A percentile compares a stretch with the other conserved stretches of the same genome.
These are phyloP conservation scores for Drosophila subobscura DNA, from an alignment of 1,140 invertebrate species.

Conservation along the genomic window DNA sequence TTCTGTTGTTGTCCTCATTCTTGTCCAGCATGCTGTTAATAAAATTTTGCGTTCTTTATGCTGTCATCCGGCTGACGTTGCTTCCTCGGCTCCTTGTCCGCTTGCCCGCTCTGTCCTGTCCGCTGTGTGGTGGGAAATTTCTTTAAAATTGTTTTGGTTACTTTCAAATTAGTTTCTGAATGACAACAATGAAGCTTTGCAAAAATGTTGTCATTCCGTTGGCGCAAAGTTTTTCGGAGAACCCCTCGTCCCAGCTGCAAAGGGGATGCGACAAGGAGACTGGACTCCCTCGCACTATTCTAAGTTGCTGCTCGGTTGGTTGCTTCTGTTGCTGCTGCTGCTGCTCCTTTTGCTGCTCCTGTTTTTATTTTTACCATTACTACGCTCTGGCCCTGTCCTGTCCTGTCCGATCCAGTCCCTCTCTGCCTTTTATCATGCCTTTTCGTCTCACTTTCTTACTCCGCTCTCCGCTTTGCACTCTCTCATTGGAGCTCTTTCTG, in stretches of 20 bases:
- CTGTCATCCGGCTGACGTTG: conserved; percentile 57
- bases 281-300: conserved; percentile 65
- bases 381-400: conserved; percentile 19
- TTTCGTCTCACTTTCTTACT: no score
- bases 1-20: conserved; percentile 60
- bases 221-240: conserved; percentile 72
- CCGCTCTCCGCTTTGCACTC: not conserved
- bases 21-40: conserved; percentile 80
- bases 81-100: conserved; percentile 7
- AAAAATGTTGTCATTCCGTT: conserved; percentile 83
- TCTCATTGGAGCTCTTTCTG: not conserved
- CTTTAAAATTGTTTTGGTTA: conserved; percentile 83
- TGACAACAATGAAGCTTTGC: conserved; percentile 83
- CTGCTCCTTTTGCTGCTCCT: conserved; percentile 32
- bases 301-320: conserved; percentile 52
- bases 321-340: conserved; percentile 18
- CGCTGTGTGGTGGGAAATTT: conserved; percentile 77
- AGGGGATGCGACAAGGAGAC: not conserved
- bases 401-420: no score
- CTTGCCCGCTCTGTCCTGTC: conserved; percentile 7
- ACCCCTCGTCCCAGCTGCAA: conserved; percentile 4
- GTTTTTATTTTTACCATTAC: conserved; percentile 66
- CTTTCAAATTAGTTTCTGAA: conserved; percentile 83
- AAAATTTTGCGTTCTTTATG: conserved; percentile 75
- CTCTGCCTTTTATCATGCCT: no score